Evolutionary conservation across 2,113 vertebrate genomes (phyloP), one percentile per base, ranked within the genome.

Genomic region (Cryptotis parvus): DNA sequence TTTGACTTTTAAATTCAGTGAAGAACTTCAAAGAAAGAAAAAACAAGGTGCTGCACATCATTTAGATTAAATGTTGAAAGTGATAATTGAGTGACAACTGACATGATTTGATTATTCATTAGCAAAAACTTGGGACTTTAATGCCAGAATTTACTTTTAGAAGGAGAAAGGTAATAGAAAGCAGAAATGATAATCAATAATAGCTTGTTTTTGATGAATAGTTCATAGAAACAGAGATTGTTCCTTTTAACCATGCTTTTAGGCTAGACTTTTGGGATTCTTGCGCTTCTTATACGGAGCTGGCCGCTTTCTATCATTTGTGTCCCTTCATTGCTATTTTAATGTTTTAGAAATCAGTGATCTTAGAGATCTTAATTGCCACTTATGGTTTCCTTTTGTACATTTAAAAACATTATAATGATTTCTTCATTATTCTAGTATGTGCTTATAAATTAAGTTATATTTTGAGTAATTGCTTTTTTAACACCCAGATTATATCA

Each of bases 1-100:
- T 90, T 93, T 96, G 96, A 95, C 70, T 86, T 96, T 94, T 95
- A 87, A 84, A 94, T 96, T 97, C 83, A 95, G 35, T 77, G 83
- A 94, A 96, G 93, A 93, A 96, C 86, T 90, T 78, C 92, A 94
- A 49, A 90, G 85, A 89, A 95, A 94, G 65, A 61, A 86, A 86
- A 88, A 11, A 24, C 61, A 89, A 90, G 79, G 80, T 91, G 69
- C 91, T 74, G 26, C 83, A 11, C 41, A 70, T 87, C 72, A 90
- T 94, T 96, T 94, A 95, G 85, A 90, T 94, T 92, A 87, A 93
- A 91, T 94, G 70, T 76, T 76, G 84, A 73, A 94, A 95, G 70
- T 83, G 45, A 69, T 95, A 93, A 93, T 61, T 93, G 87, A 95
- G 63, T 95, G 92, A 87, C 78, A 92, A 87, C 39, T 89, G 75